A percentile compares a stretch with the other conserved stretches of the same genome.
These are phyloP conservation scores for Eupithecia abbreviata DNA, from an alignment of 2,888 invertebrate species.

Conservation along the genomic window DNA sequence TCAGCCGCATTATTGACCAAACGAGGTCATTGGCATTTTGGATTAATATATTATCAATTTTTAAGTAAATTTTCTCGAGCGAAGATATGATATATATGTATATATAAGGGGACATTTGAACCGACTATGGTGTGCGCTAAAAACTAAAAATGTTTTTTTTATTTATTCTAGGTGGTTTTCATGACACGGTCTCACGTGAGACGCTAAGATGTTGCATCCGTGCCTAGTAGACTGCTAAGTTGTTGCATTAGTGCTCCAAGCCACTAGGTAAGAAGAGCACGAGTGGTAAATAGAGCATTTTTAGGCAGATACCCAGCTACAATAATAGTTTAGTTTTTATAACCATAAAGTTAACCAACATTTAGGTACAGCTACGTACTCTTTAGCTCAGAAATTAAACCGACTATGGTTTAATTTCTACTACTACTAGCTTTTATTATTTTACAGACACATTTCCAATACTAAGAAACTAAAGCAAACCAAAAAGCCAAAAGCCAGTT, in stretches of 20 bases:
- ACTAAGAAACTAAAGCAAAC: conserved; percentile 12
- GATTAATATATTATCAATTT: neutral
- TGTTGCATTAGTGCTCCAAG: neutral
- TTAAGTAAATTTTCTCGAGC: neutral
- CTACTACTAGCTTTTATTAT: neutral
- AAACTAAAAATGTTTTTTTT: neutral
- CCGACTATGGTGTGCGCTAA: neutral
- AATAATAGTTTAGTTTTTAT: no score
- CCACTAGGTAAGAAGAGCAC: neutral
- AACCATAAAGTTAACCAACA: no score
- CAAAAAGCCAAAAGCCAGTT: conserved; percentile 24
- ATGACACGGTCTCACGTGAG: neutral
- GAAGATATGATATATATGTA: neutral
- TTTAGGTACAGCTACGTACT: neutral
- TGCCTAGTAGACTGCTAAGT: no score
- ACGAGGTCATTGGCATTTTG: neutral
- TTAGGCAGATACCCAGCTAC: no score
- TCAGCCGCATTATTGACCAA: neutral
- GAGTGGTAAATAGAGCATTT: no score
- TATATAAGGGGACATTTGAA: neutral
- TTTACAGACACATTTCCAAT: conserved; percentile 23
- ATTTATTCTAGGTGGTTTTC: neutral
- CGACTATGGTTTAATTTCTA: no score
- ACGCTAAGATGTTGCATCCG: no score
- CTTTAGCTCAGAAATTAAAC: neutral